These are phyloP conservation scores for Melanotaenia boesemani DNA, from an alignment of 2,797 vertebrate genomes.

Conservation along the genomic window DNA sequence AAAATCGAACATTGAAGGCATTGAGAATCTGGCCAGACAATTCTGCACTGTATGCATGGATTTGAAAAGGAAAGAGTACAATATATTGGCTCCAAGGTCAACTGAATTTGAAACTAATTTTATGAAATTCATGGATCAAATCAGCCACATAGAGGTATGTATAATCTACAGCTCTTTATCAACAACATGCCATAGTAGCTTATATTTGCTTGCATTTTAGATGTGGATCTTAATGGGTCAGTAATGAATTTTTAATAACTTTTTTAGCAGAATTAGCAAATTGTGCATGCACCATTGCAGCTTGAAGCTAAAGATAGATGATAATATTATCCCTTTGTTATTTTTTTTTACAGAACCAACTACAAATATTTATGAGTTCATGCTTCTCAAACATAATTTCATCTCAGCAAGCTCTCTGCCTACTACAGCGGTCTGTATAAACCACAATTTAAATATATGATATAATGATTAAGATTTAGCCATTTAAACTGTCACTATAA, in stretches of 20 bases:
- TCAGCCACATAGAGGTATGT: constrained; percentile 82
- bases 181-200: background rate
- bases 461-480: background rate
- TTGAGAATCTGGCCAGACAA: constrained; percentile 82
- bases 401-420: constrained; percentile 81
- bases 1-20: constrained; percentile 85
- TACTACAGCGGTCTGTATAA: constrained; percentile 83
- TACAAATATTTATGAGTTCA: constrained; percentile 84
- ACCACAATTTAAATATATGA: background rate
- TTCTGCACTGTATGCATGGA: constrained; percentile 82
- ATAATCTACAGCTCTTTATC: background rate
- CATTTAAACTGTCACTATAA: background rate
- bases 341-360: constrained; percentile 75
- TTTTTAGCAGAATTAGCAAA: background rate
- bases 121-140: constrained; percentile 81
- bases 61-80: constrained; percentile 84
- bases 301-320: background rate
- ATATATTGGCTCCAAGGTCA: constrained; percentile 82
- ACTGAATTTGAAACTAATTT: constrained; percentile 86
- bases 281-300: background rate
- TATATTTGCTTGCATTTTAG: background rate
- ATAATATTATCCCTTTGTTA: background rate
- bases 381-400: constrained; percentile 84
- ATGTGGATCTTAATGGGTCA: background rate
- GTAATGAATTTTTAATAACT: background rate